Conservation (phyloP, 2,888 invertebrate genomes). For the Heteropelma amictum region DNA sequence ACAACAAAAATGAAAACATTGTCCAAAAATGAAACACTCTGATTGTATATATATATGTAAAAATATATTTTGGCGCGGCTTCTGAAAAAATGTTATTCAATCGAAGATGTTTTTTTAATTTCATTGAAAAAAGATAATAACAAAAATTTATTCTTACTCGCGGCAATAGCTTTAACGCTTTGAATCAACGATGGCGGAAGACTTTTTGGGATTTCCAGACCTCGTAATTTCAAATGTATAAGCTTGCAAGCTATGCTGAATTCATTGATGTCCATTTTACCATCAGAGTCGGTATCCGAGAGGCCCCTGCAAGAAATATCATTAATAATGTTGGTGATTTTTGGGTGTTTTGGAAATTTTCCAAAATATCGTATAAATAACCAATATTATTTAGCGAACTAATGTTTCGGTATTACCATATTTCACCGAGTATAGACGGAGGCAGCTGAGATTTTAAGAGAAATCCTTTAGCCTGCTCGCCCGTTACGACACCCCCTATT, state of each 20-base stretch:
- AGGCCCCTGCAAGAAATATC: constrained; percentile 84
- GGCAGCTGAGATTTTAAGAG: constrained; percentile 95
- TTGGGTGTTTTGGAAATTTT: no score
- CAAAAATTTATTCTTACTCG: constrained; percentile 73
- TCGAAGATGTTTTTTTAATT: not conserved
- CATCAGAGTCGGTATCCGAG: constrained; percentile 97
- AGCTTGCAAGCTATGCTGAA: constrained; percentile 99
- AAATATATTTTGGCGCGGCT: no score
- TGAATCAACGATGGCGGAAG: constrained; percentile 88
- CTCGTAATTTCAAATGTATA: constrained; percentile 94
- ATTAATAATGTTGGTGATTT: no score
- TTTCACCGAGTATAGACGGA: constrained; percentile 92
- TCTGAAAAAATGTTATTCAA: no score
- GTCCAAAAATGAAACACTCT: no score
- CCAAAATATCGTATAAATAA: not conserved
- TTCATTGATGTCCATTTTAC: constrained; percentile 96
- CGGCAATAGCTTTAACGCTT: constrained; percentile 80
- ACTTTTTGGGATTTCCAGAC: constrained; percentile 92
- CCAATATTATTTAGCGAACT: not conserved
- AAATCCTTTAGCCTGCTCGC: constrained; percentile 95
- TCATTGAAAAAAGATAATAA: not conserved
- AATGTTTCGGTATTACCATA: constrained; percentile 86
- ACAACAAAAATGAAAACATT: no score
- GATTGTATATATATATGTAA: no score
- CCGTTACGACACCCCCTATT: constrained; percentile 91